Base-by-base conservation (phyloP, 1,140 invertebrate species). In the Drosophila tani region DNA sequence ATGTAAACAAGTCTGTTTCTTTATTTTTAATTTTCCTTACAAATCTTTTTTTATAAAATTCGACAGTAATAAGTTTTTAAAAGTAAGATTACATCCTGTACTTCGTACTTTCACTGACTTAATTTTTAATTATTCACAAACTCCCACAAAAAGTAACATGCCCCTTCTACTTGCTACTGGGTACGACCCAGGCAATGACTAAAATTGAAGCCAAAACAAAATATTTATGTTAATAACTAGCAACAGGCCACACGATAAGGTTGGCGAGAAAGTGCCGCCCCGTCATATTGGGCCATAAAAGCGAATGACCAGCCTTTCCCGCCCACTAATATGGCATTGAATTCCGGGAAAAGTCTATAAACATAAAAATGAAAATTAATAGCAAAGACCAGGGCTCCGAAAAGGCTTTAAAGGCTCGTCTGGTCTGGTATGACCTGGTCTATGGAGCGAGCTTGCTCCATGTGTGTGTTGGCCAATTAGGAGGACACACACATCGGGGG, bases 191-290 rank as follows among this genome's bases (percentile, higher is more conserved):
- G 9, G 9, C 32, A 47, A 50, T 32, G 14, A 47, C 63, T 43
- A 79, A 83, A 51, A 67, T 27, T 64, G 73, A 60, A 50, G 79
- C 69, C 27, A 66, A 83, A 68, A 76, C 19, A 57, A 83, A 57
- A 83, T 84, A 81, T 84, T 86, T 74, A 81, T 83, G 82, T 85
- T 83, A 83, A 83, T 83, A 74, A 74, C 70, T 47, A 51, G 70
- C 70, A 74, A 74, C 70, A 85, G 81, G 53, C 57, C 49, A 64
- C 46, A 40, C 21, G 70, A 74, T 74, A 74, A 74, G 45, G 15
- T 9, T n/a, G 38, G 43, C 32, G 24, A 49, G 45, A 38, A 63
- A 17, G 24, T 71, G 29, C 35, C 38, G 63, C 14, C 35, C 45
- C 45, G 24, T 57, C 65, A 70, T 71, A 73, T 74, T 32, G 24